Evolutionary conservation across 2,113 vertebrate genomes (phyloP).

Genomic region (Anolis carolinensis): DNA sequence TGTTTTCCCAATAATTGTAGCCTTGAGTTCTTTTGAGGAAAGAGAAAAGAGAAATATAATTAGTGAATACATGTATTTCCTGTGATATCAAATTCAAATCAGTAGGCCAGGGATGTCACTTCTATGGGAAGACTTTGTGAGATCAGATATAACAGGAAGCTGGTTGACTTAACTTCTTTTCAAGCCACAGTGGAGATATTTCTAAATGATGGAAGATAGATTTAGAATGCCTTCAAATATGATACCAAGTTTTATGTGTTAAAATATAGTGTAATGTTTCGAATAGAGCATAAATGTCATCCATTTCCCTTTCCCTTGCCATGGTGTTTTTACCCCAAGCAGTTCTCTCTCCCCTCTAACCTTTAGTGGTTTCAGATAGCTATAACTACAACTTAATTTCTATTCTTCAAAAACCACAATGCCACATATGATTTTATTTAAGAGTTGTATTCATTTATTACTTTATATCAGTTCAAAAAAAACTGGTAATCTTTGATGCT

Average conservation of each 20-base stretch:
- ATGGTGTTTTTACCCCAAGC: no score
- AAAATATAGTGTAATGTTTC: not conserved
- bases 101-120: no score
- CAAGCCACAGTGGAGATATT: no score
- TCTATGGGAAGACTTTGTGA: not conserved
- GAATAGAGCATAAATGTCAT: not conserved
- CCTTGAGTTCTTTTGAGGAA: no score
- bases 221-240: not conserved
- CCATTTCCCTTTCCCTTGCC: no score
- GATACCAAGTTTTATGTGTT: not conserved
- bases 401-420: not conserved
- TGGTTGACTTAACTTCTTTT: no score
- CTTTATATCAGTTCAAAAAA: no score
- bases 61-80: not conserved
- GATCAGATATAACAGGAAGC: not conserved
- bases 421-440: not conserved
- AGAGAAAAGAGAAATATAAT: no score
- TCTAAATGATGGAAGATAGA: not conserved
- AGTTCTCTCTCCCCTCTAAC: no score
- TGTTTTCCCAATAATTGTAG: no score
- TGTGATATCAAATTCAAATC: not conserved
- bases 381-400: not conserved
- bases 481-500: no score
- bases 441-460: no score
- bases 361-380: not conserved